Evolutionary conservation across 2,113 vertebrate genomes (phyloP), one percentile per base, ranked within the genome.

Genomic region (Lycocorax pyrrhopterus): DNA sequence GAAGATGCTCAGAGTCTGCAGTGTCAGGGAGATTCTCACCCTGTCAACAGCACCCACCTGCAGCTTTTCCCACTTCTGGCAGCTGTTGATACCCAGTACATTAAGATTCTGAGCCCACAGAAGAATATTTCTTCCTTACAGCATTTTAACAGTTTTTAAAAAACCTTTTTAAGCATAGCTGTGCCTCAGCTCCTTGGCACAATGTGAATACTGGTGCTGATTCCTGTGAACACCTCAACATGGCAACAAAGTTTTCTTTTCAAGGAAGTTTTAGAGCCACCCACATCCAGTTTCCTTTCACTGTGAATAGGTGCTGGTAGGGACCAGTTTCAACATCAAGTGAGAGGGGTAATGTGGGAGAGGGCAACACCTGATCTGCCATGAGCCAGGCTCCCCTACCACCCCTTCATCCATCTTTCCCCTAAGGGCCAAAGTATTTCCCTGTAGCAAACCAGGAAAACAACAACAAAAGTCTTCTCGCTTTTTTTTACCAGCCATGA

Each of bases 21-120:
- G 32, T 3, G 5, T 59, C 60, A 62, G 44, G 80, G 52, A 55
- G 33, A 29, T n/a, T 62, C 66, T 81, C n/a, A 37, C 29, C 43
- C 71, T 78, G 16, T 74, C 58, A 43, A 10, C 47, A 91, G 74
- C 46, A 52, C 47, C 52, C 10, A 4, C 33, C n/a, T 4, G 7
- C 44, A 88, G 49, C 55, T 93, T 46, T 66, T 59, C 33, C 25
- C 63, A 77, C 67, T 91, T 68, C 73, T 62, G 83, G 90, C 85
- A 94, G 88, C 88, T 93, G 18, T 26, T 69, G 32, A 30, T 66
- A 74, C 1, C 53, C 62, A 56, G 12, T 41, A 71, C 1, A 3
- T 77, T 39, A 41, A 79, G 53, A 83, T 93, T 87, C 82, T 95
- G 91, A 91, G 82, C 82, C 84, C 23, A 37, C 12, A n/a, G 60